Conservation (phyloP, 2,113 vertebrate species). For the Turnix velox region DNA sequence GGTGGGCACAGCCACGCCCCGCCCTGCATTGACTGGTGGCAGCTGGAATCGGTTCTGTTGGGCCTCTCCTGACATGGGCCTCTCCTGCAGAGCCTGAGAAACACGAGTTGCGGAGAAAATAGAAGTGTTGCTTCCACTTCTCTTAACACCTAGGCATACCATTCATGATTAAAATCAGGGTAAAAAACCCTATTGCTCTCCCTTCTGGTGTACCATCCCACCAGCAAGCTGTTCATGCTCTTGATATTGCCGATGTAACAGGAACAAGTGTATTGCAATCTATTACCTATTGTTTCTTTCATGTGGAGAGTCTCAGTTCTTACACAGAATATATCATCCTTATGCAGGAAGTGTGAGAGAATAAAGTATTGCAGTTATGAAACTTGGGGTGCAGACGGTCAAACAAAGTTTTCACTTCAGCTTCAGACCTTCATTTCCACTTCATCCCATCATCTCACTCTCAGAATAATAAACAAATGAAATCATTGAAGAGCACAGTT, state of each 20-base stretch:
- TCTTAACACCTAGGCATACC: not conserved
- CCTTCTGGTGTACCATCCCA: not conserved
- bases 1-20: not conserved
- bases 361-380: not conserved
- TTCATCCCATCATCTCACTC: not conserved
- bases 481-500: not conserved
- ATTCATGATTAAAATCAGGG: not conserved
- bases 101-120: not conserved
- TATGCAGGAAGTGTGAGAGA: not conserved
- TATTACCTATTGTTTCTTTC: not conserved
- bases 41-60: rapidly evolving
- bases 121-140: not conserved
- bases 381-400: not conserved
- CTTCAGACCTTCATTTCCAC: not conserved
- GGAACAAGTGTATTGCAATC: not conserved
- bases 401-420: not conserved
- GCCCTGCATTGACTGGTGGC: rapidly evolving
- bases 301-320: not conserved
- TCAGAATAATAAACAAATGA: not conserved
- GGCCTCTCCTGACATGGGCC: not conserved
- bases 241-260: rapidly evolving
- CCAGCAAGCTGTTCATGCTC: not conserved
- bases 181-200: not conserved
- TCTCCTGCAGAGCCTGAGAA: rapidly evolving
- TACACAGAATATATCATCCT: not conserved